Evolutionary conservation across 2,888 invertebrate species (phyloP), one percentile per base, ranked within the genome.

Genomic region (Drosophila paramelanica): DNA sequence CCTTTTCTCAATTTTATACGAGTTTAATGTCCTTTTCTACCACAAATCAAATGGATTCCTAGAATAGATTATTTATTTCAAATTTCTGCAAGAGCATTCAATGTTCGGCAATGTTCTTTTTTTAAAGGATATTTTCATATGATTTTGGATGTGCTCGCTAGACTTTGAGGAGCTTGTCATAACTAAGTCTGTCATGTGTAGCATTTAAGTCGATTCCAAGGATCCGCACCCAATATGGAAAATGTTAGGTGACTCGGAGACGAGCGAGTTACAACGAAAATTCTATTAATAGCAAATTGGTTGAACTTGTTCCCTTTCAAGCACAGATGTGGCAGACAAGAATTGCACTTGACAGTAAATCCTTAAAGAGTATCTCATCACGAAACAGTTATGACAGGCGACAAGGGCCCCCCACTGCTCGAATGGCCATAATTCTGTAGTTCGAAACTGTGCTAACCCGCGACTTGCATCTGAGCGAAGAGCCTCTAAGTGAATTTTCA

Each of bases 401-500:
- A 33, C 51, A 65, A 56, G 17, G 27, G 41, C 55, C 39, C 7
- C 17, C 17, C n/a, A 43, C 39, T 45, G 13, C 38, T 20, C 31
- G 45, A 45, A 36, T 47, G 41, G 47, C 17, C 57, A 27, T 8
- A 42, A 47, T 46, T 39, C 52, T 56, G 20, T 53, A 57, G 66
- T 78, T 59, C 68, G 58, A 50, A 36, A 25, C 8, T 8, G 8
- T 11, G 25, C 14, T 10, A 0, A 14, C 13, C 7, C 5, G 14
- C 13, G 41, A 61, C 46, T 33, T 66, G 59, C 74, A 78, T 52
- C 47, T 36, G 7, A 10, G 20, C 33, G 17, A 49, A 45, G 38
- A 41, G 41, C 61, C 61, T 81, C 61, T 85, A 88, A 83, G 85
- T 83, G 74, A 70, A 71, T 73, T 65, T 55, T 69, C 82, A 51